These are phyloP conservation scores for Buceros bicornis DNA, from an alignment of 2,797 vertebrate species.

Conservation along the genomic window DNA sequence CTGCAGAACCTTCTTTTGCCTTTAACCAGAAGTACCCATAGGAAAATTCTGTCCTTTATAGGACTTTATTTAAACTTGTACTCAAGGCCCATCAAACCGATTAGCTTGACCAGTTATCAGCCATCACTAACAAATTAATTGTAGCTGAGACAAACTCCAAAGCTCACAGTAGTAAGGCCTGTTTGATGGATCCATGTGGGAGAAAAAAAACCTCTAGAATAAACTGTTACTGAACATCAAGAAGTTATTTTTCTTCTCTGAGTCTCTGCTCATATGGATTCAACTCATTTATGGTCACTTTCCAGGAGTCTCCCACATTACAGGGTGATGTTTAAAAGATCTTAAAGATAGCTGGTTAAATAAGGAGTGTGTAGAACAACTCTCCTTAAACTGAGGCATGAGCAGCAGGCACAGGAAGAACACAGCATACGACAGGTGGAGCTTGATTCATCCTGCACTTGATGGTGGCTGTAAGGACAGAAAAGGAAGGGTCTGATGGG, in stretches of 20 bases:
- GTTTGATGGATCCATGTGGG: not conserved
- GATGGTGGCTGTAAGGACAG: not conserved
- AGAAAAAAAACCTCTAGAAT: not conserved
- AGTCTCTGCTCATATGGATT: not conserved
- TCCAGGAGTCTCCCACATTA: not conserved
- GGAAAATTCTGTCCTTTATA: not conserved
- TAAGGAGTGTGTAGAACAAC: not conserved
- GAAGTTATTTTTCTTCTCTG: not conserved
- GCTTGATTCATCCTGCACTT: not conserved
- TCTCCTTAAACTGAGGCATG: not conserved
- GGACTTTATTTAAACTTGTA: not conserved
- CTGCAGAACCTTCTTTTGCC: not conserved
- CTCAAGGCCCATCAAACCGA: not conserved
- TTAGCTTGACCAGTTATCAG: not conserved
- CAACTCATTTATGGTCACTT: not conserved
- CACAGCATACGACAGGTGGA: not conserved
- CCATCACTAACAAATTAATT: not conserved
- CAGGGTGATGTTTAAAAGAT: not conserved
- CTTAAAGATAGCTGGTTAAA: not conserved
- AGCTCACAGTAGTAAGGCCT: not conserved
- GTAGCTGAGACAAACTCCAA: not conserved
- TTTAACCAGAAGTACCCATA: not conserved
- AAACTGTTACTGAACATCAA: not conserved
- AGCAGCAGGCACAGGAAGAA: not conserved
- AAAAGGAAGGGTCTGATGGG: not conserved